Evolutionary conservation across 2,888 invertebrate genomes (phyloP), one percentile per base, ranked within the genome.

Genomic region (Spialia ferax): DNA sequence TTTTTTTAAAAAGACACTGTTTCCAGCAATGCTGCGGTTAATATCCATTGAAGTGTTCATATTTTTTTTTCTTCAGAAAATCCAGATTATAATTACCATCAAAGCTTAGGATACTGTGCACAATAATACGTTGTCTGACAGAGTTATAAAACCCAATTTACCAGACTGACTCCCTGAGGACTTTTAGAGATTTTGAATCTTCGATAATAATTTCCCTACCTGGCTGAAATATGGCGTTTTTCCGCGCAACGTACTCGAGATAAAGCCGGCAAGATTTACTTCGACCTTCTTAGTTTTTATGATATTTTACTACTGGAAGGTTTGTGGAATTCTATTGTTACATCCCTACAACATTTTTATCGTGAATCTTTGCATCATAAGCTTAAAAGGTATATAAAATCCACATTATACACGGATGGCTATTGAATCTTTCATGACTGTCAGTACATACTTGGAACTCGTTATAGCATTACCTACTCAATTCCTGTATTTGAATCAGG

Each of bases 141-240:
- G 59, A 54, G n/a, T 18, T 29, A 42, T 66, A 60, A 66, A n/a
- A 42, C 42, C 29, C 32, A 63, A 63, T 63, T 54, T 63, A 45
- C 20, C 29, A 65, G 42, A 42, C 29, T 22, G 38, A 59, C 60
- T 61, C 60, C 60, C 66, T 22, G 13, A n/a, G 54, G 66, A 26
- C 50, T 52, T 52, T 66, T 54, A 55, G 60, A 61, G 45, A 67
- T 61, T 67, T 55, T 23, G 55, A 55, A 67, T 61, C n/a, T 67
- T 61, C 61, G 48, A 61, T 35, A 67, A 67, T 67, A 61, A 67
- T 67, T 67, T 67, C 55, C 48, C 55, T 61, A 61, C 67, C 67
- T 67, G 45, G 29, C 61, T 61, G 55, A 67, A 67, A 56, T 61
- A 67, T 67, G 67, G 67, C 67, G 35, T 61, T 55, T 54, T 61